Conservation (phyloP, 2,888 invertebrate genomes). For the Anarsia innoxiella region DNA sequence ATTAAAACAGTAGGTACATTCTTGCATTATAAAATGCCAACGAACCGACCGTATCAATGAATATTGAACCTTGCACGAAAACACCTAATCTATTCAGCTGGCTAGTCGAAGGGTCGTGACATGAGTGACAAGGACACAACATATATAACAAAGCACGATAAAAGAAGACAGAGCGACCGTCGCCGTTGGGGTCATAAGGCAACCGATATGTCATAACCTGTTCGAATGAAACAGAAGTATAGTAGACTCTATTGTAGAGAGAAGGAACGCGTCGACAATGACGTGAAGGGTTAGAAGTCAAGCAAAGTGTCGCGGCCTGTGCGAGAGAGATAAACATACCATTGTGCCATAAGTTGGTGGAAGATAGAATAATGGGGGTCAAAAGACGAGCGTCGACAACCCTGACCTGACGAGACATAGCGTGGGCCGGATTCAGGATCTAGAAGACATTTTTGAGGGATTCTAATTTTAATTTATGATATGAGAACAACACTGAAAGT, state of each 20-base stretch:
- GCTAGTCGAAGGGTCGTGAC: constrained; percentile 69
- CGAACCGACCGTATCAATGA: constrained; percentile 65
- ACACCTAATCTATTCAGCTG: constrained; percentile 74
- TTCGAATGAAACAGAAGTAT: constrained; percentile 51
- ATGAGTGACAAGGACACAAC: constrained; percentile 48
- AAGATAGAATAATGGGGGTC: constrained; percentile 51
- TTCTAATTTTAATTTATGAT: too few species aligned
- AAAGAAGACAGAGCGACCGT: constrained; percentile 44
- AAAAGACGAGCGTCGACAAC: constrained; percentile 71
- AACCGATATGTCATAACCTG: constrained; percentile 74
- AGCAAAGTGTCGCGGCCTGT: constrained; percentile 70
- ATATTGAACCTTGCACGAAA: constrained; percentile 70
- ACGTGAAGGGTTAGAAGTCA: constrained; percentile 72
- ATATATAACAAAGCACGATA: constrained; percentile 36
- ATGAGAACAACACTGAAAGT: too few species aligned
- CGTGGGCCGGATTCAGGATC: constrained; percentile 52
- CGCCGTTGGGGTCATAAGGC: constrained; percentile 67
- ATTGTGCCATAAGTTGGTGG: constrained; percentile 33
- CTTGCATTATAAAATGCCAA: constrained; percentile 63
- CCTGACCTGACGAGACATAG: constrained; percentile 63
- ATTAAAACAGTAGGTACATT: too few species aligned
- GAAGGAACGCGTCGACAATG: constrained; percentile 57
- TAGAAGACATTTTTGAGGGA: too few species aligned
- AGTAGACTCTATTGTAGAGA: constrained; percentile 30
- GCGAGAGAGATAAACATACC: constrained; percentile 37